A percentile compares a stretch with the other conserved stretches of the same genome.
These are phyloP conservation scores for Colossoma macropomum DNA, from an alignment of 2,113 vertebrate genomes.

Conservation along the genomic window DNA sequence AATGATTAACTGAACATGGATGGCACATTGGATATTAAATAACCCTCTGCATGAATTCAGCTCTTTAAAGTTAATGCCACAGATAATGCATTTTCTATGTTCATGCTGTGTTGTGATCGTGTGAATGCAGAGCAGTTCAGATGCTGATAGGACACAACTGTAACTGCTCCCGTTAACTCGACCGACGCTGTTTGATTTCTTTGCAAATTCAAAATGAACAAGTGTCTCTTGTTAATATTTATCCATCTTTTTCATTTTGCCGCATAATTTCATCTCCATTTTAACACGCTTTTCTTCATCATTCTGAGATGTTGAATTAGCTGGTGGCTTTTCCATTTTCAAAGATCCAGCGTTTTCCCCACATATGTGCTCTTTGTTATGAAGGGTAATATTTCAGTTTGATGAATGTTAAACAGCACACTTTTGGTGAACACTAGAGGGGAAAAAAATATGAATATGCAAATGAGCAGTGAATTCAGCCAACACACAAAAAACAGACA, in stretches of 20 bases:
- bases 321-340: constrained; percentile 15
- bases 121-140: neutral
- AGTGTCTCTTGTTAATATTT: neutral
- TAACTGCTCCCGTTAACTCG: neutral
- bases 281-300: constrained; percentile 28
- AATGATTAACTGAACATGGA: neutral
- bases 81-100: neutral
- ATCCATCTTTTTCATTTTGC: neutral
- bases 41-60: neutral
- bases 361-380: constrained; percentile 33
- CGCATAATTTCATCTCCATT: constrained; percentile 5
- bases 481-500: constrained; percentile 25
- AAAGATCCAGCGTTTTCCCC: constrained; percentile 22
- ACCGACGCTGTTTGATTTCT: neutral
- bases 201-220: neutral
- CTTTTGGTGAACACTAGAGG: constrained; percentile 42
- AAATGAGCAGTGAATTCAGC: constrained; percentile 44
- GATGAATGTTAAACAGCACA: constrained; percentile 45
- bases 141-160: neutral
- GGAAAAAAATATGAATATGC: constrained; percentile 50
- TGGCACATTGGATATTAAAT: neutral
- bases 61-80: neutral
- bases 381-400: constrained; percentile 42
- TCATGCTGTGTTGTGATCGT: neutral
- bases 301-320: constrained; percentile 20